phyloP scores from a whole-genome alignment of 2,888 invertebrate species.

The Calliphora vomitoria region DNA sequence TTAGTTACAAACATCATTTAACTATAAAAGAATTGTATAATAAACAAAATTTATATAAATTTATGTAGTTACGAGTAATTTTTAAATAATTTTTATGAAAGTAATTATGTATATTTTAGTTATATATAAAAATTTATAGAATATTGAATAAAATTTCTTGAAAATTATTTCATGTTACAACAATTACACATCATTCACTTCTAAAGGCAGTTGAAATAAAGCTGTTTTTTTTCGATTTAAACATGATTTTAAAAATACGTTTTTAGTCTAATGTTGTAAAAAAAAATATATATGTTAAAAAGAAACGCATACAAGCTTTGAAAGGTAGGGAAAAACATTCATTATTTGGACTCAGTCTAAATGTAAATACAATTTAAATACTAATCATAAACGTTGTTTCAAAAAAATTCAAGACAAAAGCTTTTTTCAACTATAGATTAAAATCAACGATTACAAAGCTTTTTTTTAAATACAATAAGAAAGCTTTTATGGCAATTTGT shows the following conservation, averaged over 20 bases:
- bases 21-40: background rate
- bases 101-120: background rate
- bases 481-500: too few species aligned
- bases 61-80: too few species aligned
- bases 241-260: background rate
- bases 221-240: background rate
- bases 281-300: background rate
- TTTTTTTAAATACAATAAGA: too few species aligned
- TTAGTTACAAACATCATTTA: constrained; percentile 7
- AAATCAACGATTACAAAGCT: too few species aligned
- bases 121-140: background rate
- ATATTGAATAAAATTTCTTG: background rate
- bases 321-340: background rate
- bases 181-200: constrained; percentile 21
- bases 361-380: background rate
- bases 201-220: constrained; percentile 18
- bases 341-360: too few species aligned
- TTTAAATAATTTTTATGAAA: too few species aligned
- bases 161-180: background rate
- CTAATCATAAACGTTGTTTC: background rate
- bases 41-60: too few species aligned
- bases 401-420: background rate
- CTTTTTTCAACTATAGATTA: too few species aligned
- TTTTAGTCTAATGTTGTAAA: background rate
- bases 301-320: background rate